A percentile compares a stretch with the other conserved stretches of the same genome.
These are phyloP conservation scores for Karalla daura DNA, from an alignment of 2,797 vertebrate species.

Conservation along the genomic window DNA sequence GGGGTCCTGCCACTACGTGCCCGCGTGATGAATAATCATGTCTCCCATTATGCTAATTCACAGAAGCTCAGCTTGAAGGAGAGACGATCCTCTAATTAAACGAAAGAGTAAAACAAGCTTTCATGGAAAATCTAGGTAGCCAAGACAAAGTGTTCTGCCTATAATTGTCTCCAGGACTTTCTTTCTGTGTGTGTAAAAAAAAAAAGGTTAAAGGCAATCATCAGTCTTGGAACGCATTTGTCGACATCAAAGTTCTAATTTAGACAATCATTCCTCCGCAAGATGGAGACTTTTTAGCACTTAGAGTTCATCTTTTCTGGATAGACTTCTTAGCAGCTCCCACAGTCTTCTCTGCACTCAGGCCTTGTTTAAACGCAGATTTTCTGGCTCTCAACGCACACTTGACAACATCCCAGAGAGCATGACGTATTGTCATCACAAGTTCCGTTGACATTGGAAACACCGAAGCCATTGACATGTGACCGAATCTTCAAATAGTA, in stretches of 20 bases:
- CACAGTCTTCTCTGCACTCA: neutral
- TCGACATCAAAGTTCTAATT: neutral
- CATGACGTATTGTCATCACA: neutral
- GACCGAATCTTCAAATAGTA: neutral
- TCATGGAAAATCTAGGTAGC: constrained; percentile 14
- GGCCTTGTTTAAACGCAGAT: neutral
- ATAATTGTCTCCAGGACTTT: neutral
- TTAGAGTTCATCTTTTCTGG: neutral
- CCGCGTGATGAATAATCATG: constrained; percentile 57
- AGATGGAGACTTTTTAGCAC: neutral
- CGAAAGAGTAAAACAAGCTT: constrained; percentile 38
- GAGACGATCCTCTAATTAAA: constrained; percentile 45
- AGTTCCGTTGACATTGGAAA: neutral
- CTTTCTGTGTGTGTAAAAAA: neutral
- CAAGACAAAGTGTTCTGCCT: neutral
- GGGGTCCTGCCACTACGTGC: constrained; percentile 21
- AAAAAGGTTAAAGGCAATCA: constrained; percentile 28
- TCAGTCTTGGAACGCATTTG: neutral
- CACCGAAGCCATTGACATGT: neutral
- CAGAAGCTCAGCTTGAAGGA: constrained; percentile 40
- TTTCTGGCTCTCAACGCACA: neutral
- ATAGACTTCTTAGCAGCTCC: neutral
- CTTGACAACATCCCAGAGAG: neutral
- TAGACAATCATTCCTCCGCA: neutral
- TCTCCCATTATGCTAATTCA: constrained; percentile 59